Evolutionary conservation across 53 echinoderm and acorn worm species (phyloP).

Genomic region (Arbacia lixula): DNA sequence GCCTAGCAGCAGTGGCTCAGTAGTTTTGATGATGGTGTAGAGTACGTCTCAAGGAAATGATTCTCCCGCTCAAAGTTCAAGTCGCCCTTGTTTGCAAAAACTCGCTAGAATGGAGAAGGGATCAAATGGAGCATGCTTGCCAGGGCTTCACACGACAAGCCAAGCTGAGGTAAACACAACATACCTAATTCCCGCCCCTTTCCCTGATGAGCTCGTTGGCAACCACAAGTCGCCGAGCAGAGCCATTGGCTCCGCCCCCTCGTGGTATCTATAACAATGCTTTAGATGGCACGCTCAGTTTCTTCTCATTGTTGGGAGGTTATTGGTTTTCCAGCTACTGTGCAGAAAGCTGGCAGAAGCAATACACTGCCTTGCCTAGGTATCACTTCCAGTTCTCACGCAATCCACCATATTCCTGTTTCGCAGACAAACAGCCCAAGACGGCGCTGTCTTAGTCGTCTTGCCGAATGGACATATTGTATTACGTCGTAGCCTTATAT

Average conservation of each 20-base stretch:
- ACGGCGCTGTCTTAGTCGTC: neutral
- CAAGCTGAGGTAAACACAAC: constrained; percentile 28
- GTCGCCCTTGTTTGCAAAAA: constrained; percentile 74
- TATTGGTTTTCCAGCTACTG: constrained; percentile 50
- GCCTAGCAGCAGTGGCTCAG: no score
- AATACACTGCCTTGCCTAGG: neutral
- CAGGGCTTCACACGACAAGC: no score
- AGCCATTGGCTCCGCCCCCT: constrained; percentile 37
- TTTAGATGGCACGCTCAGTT: constrained; percentile 23
- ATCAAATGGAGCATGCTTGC: constrained; percentile 50
- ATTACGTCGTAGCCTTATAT: no score
- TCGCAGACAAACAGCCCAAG: neutral
- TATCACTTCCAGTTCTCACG: constrained; percentile 24
- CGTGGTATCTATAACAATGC: constrained; percentile 45
- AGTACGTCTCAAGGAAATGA: no score
- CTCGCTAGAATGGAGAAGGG: constrained; percentile 54
- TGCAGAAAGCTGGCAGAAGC: neutral
- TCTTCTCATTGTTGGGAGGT: constrained; percentile 38
- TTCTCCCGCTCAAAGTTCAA: constrained; percentile 81
- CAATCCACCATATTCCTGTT: constrained; percentile 23
- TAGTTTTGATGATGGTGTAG: no score
- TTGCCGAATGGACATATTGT: no score
- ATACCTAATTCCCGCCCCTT: constrained; percentile 45
- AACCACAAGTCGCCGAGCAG: constrained; percentile 1
- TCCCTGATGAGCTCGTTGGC: neutral